Conservation (phyloP, 2,888 invertebrate species). For the Sinhomidia bicolor region DNA sequence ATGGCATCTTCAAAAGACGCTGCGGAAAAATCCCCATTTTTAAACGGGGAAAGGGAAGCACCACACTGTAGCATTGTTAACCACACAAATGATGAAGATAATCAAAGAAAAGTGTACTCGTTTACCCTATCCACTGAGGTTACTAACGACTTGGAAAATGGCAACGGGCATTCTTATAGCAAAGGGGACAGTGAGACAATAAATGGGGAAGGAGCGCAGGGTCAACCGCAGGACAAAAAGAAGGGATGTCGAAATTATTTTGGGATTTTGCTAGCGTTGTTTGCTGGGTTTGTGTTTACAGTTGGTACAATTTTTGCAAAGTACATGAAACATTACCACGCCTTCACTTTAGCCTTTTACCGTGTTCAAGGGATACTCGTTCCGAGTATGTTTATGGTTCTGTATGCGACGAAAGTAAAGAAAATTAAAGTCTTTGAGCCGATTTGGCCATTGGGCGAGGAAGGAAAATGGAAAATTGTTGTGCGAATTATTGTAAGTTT, state of each 20-base stretch:
- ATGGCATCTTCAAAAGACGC: not conserved
- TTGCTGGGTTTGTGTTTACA: constrained; percentile 68
- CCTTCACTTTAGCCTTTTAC: constrained; percentile 71
- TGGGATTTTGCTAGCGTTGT: constrained; percentile 69
- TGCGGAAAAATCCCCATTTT: not conserved
- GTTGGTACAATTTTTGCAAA: constrained; percentile 67
- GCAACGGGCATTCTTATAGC: not conserved
- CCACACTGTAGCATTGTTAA: not conserved
- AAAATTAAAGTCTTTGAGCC: constrained; percentile 60
- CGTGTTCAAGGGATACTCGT: constrained; percentile 73
- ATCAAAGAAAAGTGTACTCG: not conserved
- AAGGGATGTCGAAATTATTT: constrained; percentile 43
- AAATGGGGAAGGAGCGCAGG: not conserved
- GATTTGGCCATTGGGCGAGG: constrained; percentile 60
- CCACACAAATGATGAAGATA: not conserved
- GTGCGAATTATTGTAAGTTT: constrained; percentile 70
- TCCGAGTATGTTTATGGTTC: constrained; percentile 69
- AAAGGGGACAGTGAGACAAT: not conserved
- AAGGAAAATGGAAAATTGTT: constrained; percentile 54
- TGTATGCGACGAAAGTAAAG: constrained; percentile 42
- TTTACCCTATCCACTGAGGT: constrained; percentile 1
- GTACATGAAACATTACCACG: constrained; percentile 73
- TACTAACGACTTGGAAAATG: not conserved
- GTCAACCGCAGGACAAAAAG: not conserved
- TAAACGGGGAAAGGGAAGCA: not conserved